Base-by-base conservation (phyloP, 2,797 vertebrate species). In the Sebastes trivittatus region DNA sequence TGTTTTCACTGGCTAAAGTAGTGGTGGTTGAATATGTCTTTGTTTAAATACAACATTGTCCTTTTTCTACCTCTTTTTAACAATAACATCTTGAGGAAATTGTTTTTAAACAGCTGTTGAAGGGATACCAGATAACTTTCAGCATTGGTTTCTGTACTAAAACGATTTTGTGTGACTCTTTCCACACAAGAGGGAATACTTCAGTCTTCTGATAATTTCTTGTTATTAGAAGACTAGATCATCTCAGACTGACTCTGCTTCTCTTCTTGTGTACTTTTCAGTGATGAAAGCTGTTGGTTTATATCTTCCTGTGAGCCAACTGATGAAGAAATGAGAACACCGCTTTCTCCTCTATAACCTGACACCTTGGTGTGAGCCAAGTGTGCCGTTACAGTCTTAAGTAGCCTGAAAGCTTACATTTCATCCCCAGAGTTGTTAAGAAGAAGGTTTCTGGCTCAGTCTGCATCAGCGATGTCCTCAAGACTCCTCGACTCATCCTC, bases 261-360 rank as follows among this genome's bases (percentile, higher is more conserved):
- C 60, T 80, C 7, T 18, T 52, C 20, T 60, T 55, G 11, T 82
- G 29, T 64, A 10, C 8, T 46, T 52, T 66, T 58, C 82, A 78
- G 62, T 14, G 32, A 25, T 62, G 62, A 75, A 23, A 32, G 18
- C 52, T 61, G 71, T 22, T 8, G 11, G 7, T 93, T 83, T 90
- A 96, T 97, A 95, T 95, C 96, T 89, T 96, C 95, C 87, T 68
- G 27, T 89, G 88, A 93, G 83, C 76, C 72, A 25, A 2, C 52
- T 78, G 92, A 92, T 85, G 86, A 91, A 77, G 62, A 92, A 73
- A 90, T 49, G 59, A 86, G 56, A 62, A 25, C 38, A n/a, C 76
- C 14, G 7, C 65, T 22, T 10, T 25, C 30, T 68, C 70, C 27
- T 74, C 30, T 60, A 56, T 76, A 11, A 62, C 76, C 66, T 36